Evolutionary conservation across 2,797 vertebrate genomes (phyloP).

Genomic region (Aulostomus chinensis): DNA sequence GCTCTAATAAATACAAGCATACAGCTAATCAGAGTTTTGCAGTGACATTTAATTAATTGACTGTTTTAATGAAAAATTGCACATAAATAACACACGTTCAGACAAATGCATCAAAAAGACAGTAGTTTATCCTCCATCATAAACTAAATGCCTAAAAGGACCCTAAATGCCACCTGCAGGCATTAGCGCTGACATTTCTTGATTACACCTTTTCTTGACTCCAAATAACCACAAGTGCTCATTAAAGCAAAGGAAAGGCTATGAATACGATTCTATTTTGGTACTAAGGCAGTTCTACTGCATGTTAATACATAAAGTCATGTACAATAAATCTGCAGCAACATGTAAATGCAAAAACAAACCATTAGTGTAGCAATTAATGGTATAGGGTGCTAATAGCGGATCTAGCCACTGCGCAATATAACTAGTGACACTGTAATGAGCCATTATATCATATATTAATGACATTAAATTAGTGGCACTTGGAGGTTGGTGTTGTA

Average conservation of each 20-base stretch:
- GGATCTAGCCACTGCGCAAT: conserved; percentile 58
- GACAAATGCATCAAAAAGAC: conserved; percentile 35
- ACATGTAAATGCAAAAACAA: conserved; percentile 53
- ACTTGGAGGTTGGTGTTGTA: background rate
- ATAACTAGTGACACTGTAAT: conserved; percentile 71
- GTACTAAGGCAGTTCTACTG: no score
- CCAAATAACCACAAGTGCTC: conserved; percentile 1
- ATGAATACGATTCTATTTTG: no score
- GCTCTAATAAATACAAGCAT: no score
- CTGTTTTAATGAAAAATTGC: conserved; percentile 22
- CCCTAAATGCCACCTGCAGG: conserved; percentile 34
- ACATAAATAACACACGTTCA: conserved; percentile 41
- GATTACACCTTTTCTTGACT: conserved; percentile 18
- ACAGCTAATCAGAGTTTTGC: conserved; percentile 27
- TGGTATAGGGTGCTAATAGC: conserved; percentile 39
- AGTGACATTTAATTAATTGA: conserved; percentile 55
- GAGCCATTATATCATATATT: conserved; percentile 64
- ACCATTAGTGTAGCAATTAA: conserved; percentile 55
- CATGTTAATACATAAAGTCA: conserved; percentile 7
- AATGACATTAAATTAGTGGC: conserved; percentile 51
- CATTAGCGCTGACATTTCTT: conserved; percentile 32
- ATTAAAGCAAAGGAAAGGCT: no score
- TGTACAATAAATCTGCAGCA: conserved; percentile 28
- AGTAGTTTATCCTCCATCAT: conserved; percentile 30
- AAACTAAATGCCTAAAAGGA: background rate